Evolutionary conservation across 2,113 vertebrate genomes (phyloP), one percentile per base, ranked within the genome.

Genomic region (Brienomyrus brachyistius): DNA sequence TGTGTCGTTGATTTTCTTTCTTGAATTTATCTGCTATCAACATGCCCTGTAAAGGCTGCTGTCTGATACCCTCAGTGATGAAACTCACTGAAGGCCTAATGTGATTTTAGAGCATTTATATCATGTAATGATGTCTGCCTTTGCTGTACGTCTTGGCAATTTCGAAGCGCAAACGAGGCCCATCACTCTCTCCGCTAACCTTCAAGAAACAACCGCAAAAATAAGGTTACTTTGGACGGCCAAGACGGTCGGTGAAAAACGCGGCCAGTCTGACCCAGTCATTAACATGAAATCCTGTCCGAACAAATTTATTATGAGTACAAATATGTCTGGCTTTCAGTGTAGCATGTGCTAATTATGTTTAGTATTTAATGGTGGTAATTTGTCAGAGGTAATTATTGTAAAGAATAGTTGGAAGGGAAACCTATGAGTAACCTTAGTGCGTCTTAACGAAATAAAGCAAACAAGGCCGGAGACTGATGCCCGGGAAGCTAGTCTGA

Each of bases 101-200:
- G 91, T 59, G 91, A 94, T 95, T 95, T 90, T 87, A 93, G 86
- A 70, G 80, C 93, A 94, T 94, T 94, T 95, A 92, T 92, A 92
- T 94, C 94, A 95, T 95, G 94, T 93, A 93, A 92, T 89, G 91
- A 92, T 90, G 95, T 95, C 94, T 94, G 92, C 51, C 54, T 70
- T 92, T 92, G 91, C 90, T 86, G 89, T 66, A 88, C 66, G 77
- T 74, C 88, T 45, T 89, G 89, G 89, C 89, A 91, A 91, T 88
- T 86, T 88, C n/a, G 43, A 47, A 89, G 89, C 89, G 82, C 82
- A 90, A 91, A 89, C 87, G 82, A 91, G 90, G 77, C 88, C 88
- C 91, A 91, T 92, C 91, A 85, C 90, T 94, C 92, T 93, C 90
- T 85, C 77, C 19, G 70, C 92, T 92, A 92, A 94, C 94, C 92